Evolutionary conservation across 2,797 vertebrate species (phyloP).

Genomic region (Poeciliopsis presidionis): DNA sequence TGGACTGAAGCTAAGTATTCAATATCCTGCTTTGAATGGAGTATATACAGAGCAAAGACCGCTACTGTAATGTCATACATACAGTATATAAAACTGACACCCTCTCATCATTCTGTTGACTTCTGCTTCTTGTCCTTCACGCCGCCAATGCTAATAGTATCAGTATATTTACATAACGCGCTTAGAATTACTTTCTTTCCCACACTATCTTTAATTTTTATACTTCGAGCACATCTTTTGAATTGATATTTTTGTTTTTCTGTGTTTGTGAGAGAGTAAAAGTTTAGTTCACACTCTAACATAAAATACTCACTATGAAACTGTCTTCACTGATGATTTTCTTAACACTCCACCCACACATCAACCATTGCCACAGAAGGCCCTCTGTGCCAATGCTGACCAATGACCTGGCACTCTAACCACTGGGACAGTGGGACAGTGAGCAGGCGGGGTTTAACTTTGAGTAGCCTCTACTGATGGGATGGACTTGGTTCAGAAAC

Average conservation of each 20-base stretch:
- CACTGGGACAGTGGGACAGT: slow-evolving; percentile 88
- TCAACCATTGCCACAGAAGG: slow-evolving; percentile 8
- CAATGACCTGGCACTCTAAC: slow-evolving; percentile 82
- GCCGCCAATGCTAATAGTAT: slow-evolving; percentile 6
- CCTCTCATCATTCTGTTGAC: slow-evolving; percentile 6
- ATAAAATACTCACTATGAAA: slow-evolving; percentile 12
- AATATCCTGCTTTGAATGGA: slow-evolving; percentile 47
- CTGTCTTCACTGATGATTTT: background rate
- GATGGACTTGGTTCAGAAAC: slow-evolving; percentile 93
- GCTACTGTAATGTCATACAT: background rate
- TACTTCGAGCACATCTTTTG: background rate
- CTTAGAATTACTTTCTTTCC: background rate
- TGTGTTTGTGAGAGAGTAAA: slow-evolving; percentile 9
- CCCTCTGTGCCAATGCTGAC: slow-evolving; percentile 44
- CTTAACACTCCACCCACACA: slow-evolving; percentile 20
- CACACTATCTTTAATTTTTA: background rate
- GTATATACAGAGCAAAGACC: slow-evolving; percentile 18
- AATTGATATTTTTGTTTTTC: slow-evolving; percentile 3
- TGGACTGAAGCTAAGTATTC: slow-evolving; percentile 26
- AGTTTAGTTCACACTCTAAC: background rate
- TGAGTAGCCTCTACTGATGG: slow-evolving; percentile 87
- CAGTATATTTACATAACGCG: background rate
- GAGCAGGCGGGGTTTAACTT: slow-evolving; percentile 85
- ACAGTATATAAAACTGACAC: background rate
- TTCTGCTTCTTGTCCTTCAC: background rate